phyloP scores from a whole-genome alignment of 2,113 vertebrate genomes.

The Percina caprodes region DNA sequence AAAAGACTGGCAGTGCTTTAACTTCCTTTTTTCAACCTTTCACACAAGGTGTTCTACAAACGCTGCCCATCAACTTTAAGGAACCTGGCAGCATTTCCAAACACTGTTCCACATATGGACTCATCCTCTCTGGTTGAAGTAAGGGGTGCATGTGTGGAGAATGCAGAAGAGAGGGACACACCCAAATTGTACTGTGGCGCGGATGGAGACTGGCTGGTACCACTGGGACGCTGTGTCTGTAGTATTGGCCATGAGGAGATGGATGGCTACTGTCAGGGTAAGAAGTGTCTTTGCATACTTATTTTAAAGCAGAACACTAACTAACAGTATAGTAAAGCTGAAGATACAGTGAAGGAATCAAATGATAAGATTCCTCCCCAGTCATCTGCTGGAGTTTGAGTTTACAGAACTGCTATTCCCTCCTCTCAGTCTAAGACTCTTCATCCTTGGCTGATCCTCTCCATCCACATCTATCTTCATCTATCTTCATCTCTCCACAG shows the following conservation, averaged over 20 bases:
- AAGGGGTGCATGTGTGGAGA: conserved; percentile 93
- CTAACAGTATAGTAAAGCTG: conserved; percentile 4
- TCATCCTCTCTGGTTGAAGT: conserved; percentile 98
- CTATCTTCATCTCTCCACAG: conserved; percentile 50
- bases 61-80: conserved; percentile 94
- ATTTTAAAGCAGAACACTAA: conserved; percentile 16
- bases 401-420: conserved; percentile 46
- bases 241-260: conserved; percentile 93
- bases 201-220: conserved; percentile 99
- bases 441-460: conserved; percentile 64
- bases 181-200: conserved; percentile 97
- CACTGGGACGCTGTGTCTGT: conserved; percentile 95
- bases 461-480: conserved; percentile 55
- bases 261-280: conserved; percentile 93
- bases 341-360: conserved; percentile 23
- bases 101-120: conserved; percentile 94
- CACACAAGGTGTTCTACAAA: conserved; percentile 92
- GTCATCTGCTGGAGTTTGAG: conserved; percentile 56
- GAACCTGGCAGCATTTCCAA: conserved; percentile 94
- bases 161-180: conserved; percentile 94
- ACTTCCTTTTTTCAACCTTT: not conserved
- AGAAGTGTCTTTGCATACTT: conserved; percentile 67
- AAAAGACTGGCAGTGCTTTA: not conserved
- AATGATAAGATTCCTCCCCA: conserved; percentile 30
- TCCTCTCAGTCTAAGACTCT: conserved; percentile 47